phyloP scores from a whole-genome alignment of 2,113 vertebrate species.

The Ictalurus punctatus region DNA sequence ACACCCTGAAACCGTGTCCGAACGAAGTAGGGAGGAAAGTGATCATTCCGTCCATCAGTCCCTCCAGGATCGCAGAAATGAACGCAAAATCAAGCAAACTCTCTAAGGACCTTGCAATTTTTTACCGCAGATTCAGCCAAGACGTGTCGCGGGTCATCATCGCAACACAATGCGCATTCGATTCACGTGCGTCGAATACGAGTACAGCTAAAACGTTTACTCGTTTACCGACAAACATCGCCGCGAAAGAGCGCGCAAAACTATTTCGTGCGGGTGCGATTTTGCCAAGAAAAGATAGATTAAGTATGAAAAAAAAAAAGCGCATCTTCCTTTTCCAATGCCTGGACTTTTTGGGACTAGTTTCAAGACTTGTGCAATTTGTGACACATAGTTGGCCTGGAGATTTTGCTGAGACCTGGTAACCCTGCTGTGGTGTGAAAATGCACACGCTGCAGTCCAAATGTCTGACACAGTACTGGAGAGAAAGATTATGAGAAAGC shows the following conservation, averaged over 20 bases:
- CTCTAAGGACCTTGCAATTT: no score
- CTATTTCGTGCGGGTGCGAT: no score
- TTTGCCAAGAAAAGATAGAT: not conserved
- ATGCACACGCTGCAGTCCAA: not conserved
- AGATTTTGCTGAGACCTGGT: constrained; percentile 6
- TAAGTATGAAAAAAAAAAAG: not conserved
- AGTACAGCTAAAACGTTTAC: no score
- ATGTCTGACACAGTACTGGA: not conserved
- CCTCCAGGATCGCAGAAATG: no score
- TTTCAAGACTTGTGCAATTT: not conserved
- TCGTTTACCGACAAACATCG: no score
- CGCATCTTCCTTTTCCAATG: not conserved
- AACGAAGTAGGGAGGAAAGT: not conserved
- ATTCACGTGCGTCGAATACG: no score
- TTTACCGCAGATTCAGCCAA: no score
- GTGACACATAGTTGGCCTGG: not conserved
- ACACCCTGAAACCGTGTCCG: not conserved
- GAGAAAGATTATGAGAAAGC: not conserved
- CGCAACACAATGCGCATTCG: no score
- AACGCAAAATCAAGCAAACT: no score
- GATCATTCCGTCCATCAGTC: not conserved
- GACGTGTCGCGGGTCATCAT: no score
- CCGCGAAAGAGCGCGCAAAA: no score
- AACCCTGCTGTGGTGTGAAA: constrained; percentile 1
- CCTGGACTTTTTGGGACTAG: not conserved